phyloP scores from a whole-genome alignment of 2,113 vertebrate genomes.

The Mungos mungo region DNA sequence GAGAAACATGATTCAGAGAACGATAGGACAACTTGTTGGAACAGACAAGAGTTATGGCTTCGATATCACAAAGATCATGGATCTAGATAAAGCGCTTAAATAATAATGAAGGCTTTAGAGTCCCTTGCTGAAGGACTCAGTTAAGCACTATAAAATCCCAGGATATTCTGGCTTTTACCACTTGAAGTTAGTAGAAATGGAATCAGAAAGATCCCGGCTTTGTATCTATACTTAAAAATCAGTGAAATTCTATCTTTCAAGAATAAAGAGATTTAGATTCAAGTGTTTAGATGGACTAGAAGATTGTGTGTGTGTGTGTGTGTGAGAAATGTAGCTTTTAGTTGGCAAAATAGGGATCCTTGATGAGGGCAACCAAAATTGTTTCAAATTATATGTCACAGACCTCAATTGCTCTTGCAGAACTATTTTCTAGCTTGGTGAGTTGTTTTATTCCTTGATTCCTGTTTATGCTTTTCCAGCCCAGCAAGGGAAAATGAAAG shows the following conservation, averaged over 20 bases:
- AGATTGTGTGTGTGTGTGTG: background rate
- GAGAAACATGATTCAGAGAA: slow-evolving; percentile 26
- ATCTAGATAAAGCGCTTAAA: slow-evolving; percentile 47
- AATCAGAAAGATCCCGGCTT: slow-evolving; percentile 51
- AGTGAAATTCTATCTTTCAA: slow-evolving; percentile 52
- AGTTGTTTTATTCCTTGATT: slow-evolving; percentile 62
- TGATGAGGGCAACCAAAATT: slow-evolving; percentile 69
- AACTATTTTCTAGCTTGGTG: slow-evolving; percentile 71
- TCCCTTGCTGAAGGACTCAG: slow-evolving; percentile 24
- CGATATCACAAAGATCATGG: slow-evolving; percentile 36
- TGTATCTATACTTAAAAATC: slow-evolving; percentile 22
- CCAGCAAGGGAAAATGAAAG: slow-evolving; percentile 52
- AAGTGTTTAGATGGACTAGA: slow-evolving; percentile 30
- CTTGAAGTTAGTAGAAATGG: slow-evolving; percentile 45
- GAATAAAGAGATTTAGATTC: slow-evolving; percentile 61
- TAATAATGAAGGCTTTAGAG: slow-evolving; percentile 54
- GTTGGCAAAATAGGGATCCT: slow-evolving; percentile 62
- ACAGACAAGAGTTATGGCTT: background rate
- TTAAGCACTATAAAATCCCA: slow-evolving; percentile 55
- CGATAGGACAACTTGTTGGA: background rate
- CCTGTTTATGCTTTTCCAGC: slow-evolving; percentile 56
- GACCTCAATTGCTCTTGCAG: slow-evolving; percentile 14
- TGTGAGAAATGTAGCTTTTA: slow-evolving; percentile 48
- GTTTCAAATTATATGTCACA: slow-evolving; percentile 63
- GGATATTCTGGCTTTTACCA: slow-evolving; percentile 52